phyloP scores from a whole-genome alignment of 2,888 invertebrate species.

The Mesorhabditis sp. region DNA sequence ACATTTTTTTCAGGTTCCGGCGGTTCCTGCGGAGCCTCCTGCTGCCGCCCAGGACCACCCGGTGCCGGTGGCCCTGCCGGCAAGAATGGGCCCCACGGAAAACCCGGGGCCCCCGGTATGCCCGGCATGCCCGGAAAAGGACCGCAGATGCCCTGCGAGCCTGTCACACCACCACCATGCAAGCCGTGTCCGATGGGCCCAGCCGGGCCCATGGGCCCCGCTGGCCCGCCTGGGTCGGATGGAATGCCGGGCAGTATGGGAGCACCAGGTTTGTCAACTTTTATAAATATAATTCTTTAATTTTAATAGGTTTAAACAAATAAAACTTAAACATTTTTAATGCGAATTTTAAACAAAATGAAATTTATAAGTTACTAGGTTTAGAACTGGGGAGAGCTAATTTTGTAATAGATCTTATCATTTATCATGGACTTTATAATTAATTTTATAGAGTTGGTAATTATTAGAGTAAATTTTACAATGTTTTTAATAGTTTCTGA shows the following conservation, averaged over 20 bases:
- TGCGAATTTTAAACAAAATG: too few relatives aligned
- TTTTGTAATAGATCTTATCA: too few relatives aligned
- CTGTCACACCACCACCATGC: constrained; percentile 50
- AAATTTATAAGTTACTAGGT: too few relatives aligned
- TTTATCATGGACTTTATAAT: too few relatives aligned
- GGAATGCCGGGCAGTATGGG: constrained; percentile 24
- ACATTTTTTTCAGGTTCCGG: background rate
- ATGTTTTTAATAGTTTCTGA: too few relatives aligned
- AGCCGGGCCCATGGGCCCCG: constrained; percentile 23
- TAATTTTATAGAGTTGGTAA: too few relatives aligned
- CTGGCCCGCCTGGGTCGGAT: constrained; percentile 29
- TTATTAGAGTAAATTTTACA: too few relatives aligned
- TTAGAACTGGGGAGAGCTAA: too few relatives aligned
- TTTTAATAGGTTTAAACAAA: too few relatives aligned
- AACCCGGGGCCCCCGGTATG: constrained; percentile 44
- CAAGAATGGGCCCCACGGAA: constrained; percentile 43
- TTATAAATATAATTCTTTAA: too few relatives aligned
- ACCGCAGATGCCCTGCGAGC: constrained; percentile 27
- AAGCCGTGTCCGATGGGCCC: constrained; percentile 43
- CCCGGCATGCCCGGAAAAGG: constrained; percentile 46
- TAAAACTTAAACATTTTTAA: too few relatives aligned
- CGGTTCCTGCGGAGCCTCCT: constrained; percentile 25
- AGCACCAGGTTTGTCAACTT: too few relatives aligned
- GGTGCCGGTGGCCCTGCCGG: constrained; percentile 42
- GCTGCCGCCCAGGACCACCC: constrained; percentile 46